These are phyloP conservation scores for Balaenoptera acutorostrata DNA, from an alignment of 2,113 vertebrate genomes.

Conservation along the genomic window DNA sequence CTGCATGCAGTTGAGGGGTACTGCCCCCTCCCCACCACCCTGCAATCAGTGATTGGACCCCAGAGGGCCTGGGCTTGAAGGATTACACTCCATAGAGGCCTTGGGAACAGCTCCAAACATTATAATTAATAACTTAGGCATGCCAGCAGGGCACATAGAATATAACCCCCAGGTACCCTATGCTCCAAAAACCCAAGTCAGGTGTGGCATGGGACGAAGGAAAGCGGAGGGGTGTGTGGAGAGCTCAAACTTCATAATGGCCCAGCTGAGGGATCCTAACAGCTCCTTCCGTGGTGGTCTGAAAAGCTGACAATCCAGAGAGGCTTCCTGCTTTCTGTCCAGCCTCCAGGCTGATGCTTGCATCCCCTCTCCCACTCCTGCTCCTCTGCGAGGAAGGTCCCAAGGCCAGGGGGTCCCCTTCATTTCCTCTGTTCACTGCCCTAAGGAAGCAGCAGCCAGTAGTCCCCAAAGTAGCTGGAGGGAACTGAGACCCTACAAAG, in stretches of 20 bases:
- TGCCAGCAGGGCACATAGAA: neutral
- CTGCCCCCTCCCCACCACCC: neutral
- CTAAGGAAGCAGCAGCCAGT: neutral
- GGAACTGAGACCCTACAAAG: neutral
- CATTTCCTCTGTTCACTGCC: neutral
- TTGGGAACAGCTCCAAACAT: neutral
- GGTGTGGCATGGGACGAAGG: too few relatives aligned
- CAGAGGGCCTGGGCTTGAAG: neutral
- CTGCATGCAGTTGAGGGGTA: neutral
- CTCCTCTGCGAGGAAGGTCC: neutral
- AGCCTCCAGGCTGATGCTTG: neutral
- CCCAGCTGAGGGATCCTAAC: neutral
- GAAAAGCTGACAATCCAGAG: neutral
- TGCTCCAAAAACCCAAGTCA: neutral
- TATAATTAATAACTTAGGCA: constrained; percentile 48
- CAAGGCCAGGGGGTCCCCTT: neutral
- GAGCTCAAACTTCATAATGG: neutral
- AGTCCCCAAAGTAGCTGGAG: neutral
- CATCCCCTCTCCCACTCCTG: neutral
- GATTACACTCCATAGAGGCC: constrained; percentile 62
- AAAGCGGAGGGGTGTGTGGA: fast-evolving
- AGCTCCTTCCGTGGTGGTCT: neutral
- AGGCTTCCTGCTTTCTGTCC: neutral
- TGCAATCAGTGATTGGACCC: neutral
- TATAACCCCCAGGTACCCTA: neutral